Evolutionary conservation across 2,797 vertebrate genomes (phyloP).

Genomic region (Gymnothorax javanicus): DNA sequence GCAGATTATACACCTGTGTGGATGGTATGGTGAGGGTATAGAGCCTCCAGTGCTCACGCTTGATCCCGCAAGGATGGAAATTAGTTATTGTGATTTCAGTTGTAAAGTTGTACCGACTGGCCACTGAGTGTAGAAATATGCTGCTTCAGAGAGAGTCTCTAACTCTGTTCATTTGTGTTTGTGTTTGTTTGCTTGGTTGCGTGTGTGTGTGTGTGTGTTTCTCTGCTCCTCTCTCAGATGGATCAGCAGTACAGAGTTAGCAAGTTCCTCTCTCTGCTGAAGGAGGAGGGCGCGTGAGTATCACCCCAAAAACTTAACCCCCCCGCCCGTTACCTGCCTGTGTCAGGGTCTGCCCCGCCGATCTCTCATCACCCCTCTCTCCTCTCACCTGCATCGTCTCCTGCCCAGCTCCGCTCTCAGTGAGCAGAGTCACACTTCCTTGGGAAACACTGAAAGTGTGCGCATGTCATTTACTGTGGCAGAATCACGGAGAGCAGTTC

Average conservation of each 20-base stretch:
- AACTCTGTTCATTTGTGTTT: too few relatives aligned
- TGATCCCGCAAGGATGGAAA: too few relatives aligned
- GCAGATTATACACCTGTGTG: too few relatives aligned
- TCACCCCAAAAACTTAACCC: neutral
- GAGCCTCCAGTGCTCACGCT: too few relatives aligned
- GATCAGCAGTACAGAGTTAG: conserved; percentile 89
- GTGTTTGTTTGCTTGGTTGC: too few relatives aligned
- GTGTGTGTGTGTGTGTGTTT: neutral
- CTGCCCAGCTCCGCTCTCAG: neutral
- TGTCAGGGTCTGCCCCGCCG: neutral
- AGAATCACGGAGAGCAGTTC: neutral
- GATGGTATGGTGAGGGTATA: too few relatives aligned
- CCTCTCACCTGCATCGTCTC: neutral
- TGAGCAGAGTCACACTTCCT: neutral
- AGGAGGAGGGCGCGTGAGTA: conserved; percentile 82
- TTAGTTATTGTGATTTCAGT: too few relatives aligned
- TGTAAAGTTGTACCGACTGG: too few relatives aligned
- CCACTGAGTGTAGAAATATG: too few relatives aligned
- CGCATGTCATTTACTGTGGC: too few relatives aligned
- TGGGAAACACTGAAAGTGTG: too few relatives aligned
- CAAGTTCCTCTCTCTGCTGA: conserved; percentile 91
- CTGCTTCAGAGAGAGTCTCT: too few relatives aligned
- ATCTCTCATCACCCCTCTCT: neutral
- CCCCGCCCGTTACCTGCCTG: neutral
- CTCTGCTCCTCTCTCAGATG: conserved; percentile 77